Percentiles rank a stretch among this genome's conserved stretches.
Evolutionary conservation across 2,797 vertebrate species (phyloP).

Genomic region (Simalia tracyae): DNA sequence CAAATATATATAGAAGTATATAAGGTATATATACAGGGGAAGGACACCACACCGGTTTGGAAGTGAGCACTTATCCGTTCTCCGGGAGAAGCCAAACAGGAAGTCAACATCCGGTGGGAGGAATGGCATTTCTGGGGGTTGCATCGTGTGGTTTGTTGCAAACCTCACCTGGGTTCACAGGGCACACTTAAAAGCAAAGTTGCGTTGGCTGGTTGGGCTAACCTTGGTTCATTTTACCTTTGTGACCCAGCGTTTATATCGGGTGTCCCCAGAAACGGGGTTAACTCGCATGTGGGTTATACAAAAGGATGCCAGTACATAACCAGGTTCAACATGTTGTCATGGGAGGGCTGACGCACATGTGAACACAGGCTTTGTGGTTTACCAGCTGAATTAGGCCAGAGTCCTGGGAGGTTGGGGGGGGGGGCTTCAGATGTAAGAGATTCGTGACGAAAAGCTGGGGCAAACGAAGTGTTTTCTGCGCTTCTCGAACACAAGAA

Average conservation of each 20-base stretch:
- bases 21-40: no score
- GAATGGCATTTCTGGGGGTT: not conserved
- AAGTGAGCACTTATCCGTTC: no score
- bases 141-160: not conserved
- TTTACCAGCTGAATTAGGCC: not conserved
- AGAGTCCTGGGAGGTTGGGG: no score
- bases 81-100: not conserved
- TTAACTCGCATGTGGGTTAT: not conserved
- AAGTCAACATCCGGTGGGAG: not conserved
- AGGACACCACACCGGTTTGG: no score
- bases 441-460: no score
- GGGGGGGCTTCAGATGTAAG: no score
- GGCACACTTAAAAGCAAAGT: not conserved
- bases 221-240: no score
- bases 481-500: no score
- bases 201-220: accelerated
- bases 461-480: no score
- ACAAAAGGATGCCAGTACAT: not conserved
- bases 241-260: no score
- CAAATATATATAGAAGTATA: not conserved
- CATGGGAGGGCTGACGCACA: not conserved
- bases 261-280: not conserved
- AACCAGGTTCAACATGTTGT: not conserved
- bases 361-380: not conserved
- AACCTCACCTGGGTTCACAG: not conserved